These are phyloP conservation scores for Coturnix japonica DNA, from an alignment of 2,113 vertebrate genomes.

Conservation along the genomic window DNA sequence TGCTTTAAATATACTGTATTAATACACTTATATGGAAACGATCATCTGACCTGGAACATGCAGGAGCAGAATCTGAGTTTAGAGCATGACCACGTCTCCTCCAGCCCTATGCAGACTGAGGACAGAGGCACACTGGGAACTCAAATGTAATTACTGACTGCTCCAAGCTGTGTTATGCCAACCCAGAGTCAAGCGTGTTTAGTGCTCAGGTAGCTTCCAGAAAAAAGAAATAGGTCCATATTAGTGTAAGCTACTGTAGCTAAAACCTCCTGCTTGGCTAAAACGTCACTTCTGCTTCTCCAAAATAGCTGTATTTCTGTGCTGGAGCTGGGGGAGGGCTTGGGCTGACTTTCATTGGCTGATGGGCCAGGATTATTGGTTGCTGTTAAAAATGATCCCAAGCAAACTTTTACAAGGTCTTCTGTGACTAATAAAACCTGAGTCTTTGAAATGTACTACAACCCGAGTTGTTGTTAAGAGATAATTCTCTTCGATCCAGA, in stretches of 20 bases:
- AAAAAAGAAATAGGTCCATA: conserved; percentile 9
- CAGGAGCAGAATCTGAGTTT: neutral
- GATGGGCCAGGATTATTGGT: conserved; percentile 47
- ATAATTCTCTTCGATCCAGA: conserved; percentile 61
- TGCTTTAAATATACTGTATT: neutral
- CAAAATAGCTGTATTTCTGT: conserved; percentile 11
- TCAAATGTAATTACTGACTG: conserved; percentile 17
- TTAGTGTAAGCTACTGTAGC: neutral
- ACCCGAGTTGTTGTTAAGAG: conserved; percentile 52
- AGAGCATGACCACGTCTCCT: neutral
- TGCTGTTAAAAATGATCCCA: conserved; percentile 60
- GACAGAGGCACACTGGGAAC: neutral
- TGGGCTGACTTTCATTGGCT: conserved; percentile 37
- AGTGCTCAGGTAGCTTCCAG: conserved; percentile 9
- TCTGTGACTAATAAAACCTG: conserved; percentile 63
- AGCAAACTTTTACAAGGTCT: conserved; percentile 68
- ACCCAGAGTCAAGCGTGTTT: neutral
- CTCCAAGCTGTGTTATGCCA: neutral
- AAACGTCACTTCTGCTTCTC: conserved; percentile 28
- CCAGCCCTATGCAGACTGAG: neutral
- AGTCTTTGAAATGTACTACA: conserved; percentile 56
- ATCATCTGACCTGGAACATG: neutral
- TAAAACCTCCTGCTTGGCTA: neutral
- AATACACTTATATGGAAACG: neutral
- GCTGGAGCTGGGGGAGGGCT: neutral